Percentiles rank a stretch among this genome's conserved stretches.
Evolutionary conservation across 2,113 vertebrate genomes (phyloP).

Genomic region (Apaloderma vittatum): DNA sequence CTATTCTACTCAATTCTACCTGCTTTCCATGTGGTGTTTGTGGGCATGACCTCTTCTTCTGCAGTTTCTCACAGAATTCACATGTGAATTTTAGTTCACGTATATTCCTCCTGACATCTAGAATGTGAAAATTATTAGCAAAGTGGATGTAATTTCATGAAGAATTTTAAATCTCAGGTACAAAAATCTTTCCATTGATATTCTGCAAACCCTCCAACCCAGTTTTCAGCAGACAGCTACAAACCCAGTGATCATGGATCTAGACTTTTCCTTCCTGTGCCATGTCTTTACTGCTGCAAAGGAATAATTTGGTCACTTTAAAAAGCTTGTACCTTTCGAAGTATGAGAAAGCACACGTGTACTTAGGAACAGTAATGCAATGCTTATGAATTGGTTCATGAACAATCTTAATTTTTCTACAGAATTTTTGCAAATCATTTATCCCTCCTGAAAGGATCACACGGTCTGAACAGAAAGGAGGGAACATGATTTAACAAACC

Average conservation of each 20-base stretch:
- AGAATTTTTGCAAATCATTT: neutral
- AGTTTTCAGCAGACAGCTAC: neutral
- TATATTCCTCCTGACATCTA: neutral
- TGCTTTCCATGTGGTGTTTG: neutral
- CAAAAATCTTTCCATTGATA: rapidly evolving
- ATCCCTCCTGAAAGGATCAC: constrained; percentile 2
- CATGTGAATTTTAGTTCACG: neutral
- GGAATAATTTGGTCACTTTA: neutral
- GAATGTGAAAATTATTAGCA: neutral
- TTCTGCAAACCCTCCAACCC: neutral
- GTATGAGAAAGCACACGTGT: neutral
- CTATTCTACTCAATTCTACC: neutral
- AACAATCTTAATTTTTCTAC: neutral
- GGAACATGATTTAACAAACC: constrained; percentile 39
- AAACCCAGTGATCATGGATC: neutral
- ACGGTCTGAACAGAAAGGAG: neutral
- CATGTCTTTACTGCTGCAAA: neutral
- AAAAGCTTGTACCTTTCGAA: neutral
- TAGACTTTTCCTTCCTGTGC: neutral
- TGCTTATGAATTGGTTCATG: neutral
- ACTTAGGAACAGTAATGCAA: neutral
- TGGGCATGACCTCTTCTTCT: neutral
- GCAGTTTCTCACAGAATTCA: neutral
- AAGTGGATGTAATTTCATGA: neutral
- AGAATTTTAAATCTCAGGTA: neutral